phyloP scores from a whole-genome alignment of 37 sponge, comb jelly and placozoan genomes.

The Agelas oroides region DNA sequence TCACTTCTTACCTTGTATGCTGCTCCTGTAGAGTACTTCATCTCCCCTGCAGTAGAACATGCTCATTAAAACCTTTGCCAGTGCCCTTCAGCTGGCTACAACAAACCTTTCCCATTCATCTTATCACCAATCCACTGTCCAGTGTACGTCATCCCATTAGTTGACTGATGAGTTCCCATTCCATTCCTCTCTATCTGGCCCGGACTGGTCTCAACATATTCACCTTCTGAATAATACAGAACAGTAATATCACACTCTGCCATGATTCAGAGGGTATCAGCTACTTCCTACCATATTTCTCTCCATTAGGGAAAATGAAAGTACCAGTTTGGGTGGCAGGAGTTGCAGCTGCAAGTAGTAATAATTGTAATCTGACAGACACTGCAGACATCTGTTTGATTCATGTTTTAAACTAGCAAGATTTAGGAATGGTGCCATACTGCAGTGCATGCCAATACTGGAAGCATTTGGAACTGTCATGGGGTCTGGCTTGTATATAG shows the following conservation, averaged over 20 bases:
- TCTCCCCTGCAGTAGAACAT: constrained; percentile 12
- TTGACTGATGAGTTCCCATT: constrained; percentile 53
- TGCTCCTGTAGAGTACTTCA: constrained; percentile 36
- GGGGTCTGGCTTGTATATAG: too few species aligned
- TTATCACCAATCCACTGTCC: constrained; percentile 68
- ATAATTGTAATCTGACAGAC: too few species aligned
- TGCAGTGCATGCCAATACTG: too few species aligned
- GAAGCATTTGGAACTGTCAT: too few species aligned
- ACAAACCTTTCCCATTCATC: constrained; percentile 60
- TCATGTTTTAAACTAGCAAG: too few species aligned
- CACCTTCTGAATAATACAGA: constrained; percentile 46
- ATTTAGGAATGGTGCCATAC: too few species aligned
- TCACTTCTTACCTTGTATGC: constrained; percentile 24
- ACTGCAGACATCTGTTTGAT: too few species aligned
- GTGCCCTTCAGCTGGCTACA: too few species aligned
- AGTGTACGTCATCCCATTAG: constrained; percentile 56
- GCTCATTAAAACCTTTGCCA: background rate
- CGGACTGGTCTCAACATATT: constrained; percentile 37
- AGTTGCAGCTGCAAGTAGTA: background rate
- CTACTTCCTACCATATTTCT: constrained; percentile 68
- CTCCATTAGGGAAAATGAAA: constrained; percentile 76
- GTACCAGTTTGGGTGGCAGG: constrained; percentile 43
- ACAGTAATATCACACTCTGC: too few species aligned
- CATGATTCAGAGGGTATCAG: too few species aligned
- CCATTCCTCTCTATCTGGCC: constrained; percentile 61